Percentiles rank a stretch among this genome's conserved stretches.
Conservation (phyloP, 2,888 invertebrate genomes). For the Parapristionchus giblindavisi region DNA sequence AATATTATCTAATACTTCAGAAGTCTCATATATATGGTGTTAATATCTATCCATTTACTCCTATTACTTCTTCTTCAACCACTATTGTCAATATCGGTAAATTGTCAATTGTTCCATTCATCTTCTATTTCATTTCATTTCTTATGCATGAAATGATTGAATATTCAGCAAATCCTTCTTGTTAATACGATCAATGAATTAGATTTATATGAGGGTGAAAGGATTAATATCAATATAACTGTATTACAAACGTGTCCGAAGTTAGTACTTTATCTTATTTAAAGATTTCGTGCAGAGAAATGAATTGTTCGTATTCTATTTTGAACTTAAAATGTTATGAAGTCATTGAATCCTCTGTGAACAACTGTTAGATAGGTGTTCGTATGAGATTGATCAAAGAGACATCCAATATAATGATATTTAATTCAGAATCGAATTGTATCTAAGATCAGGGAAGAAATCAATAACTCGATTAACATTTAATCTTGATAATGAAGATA, state of each 20-base stretch:
- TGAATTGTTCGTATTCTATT: no score
- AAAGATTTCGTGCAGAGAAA: no score
- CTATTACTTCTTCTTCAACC: no score
- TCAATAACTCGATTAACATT: constrained; percentile 1
- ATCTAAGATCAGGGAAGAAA: not conserved
- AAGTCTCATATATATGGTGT: no score
- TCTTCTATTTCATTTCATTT: constrained; percentile 23
- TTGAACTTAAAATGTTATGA: no score
- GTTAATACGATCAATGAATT: constrained; percentile 33
- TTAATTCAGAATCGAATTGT: constrained; percentile 16
- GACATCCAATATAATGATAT: not conserved
- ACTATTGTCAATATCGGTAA: not conserved
- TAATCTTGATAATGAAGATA: not conserved
- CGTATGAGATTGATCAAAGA: no score
- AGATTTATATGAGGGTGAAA: not conserved
- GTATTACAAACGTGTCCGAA: not conserved
- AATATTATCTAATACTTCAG: no score
- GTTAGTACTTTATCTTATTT: not conserved
- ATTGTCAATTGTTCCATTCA: not conserved
- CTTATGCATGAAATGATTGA: not conserved
- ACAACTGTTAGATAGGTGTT: no score
- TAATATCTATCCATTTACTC: no score
- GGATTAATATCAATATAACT: not conserved
- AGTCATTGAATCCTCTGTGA: no score
- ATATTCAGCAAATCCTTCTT: constrained; percentile 30